Evolutionary conservation across 37 sponge, comb jelly and placozoan genomes (phyloP).

Genomic region (Eunapius fragilis): DNA sequence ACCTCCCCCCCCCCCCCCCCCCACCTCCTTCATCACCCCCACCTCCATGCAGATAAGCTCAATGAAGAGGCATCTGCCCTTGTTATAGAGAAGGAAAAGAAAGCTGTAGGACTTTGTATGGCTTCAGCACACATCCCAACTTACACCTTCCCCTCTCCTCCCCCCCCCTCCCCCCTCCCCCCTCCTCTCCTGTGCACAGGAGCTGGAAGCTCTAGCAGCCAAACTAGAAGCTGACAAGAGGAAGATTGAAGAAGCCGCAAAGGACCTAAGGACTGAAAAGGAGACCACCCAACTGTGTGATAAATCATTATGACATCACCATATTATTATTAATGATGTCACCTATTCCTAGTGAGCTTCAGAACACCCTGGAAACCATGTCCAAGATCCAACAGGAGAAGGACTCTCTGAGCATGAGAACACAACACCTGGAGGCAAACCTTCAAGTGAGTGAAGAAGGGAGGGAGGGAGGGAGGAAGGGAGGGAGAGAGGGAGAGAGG

Average conservation of each 20-base stretch:
- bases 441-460: slow-evolving; percentile 43
- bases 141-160: neutral
- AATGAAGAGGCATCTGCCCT: slow-evolving; percentile 63
- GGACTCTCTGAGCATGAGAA: slow-evolving; percentile 29
- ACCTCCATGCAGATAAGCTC: slow-evolving; percentile 44
- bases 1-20: neutral
- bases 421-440: slow-evolving; percentile 44
- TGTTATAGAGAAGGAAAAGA: slow-evolving; percentile 62
- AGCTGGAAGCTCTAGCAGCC: slow-evolving; percentile 51
- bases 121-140: neutral
- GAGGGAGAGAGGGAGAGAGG: neutral
- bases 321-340: neutral
- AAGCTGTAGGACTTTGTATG: slow-evolving; percentile 19
- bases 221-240: slow-evolving; percentile 79
- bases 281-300: slow-evolving; percentile 78
- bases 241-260: slow-evolving; percentile 71
- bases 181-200: neutral
- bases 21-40: too few relatives aligned
- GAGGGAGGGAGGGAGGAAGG: neutral
- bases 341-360: slow-evolving; percentile 69
- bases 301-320: neutral
- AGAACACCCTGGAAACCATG: slow-evolving; percentile 75
- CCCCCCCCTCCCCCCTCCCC: neutral
- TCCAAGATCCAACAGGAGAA: slow-evolving; percentile 83
- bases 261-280: slow-evolving; percentile 71